Evolutionary conservation across 2,797 vertebrate genomes (phyloP).

Genomic region (Rhabdophis nuchalis): DNA sequence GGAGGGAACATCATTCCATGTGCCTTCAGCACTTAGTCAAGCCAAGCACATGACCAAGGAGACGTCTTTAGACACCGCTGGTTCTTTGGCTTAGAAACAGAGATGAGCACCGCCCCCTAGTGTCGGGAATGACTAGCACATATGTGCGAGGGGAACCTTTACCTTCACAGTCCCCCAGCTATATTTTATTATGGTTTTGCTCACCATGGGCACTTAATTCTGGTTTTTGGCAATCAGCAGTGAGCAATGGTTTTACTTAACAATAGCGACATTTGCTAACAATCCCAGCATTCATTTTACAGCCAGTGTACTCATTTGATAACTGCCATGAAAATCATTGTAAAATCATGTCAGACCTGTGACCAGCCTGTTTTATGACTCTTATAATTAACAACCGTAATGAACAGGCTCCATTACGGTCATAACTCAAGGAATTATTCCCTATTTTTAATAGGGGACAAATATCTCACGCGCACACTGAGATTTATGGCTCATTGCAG

Average conservation of each 20-base stretch:
- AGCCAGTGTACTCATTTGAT: neutral
- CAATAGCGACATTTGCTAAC: neutral
- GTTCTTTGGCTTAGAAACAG: too few relatives aligned
- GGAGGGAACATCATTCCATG: too few relatives aligned
- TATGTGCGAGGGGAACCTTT: too few relatives aligned
- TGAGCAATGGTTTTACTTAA: neutral
- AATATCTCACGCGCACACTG: rapidly evolving
- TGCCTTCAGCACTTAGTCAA: too few relatives aligned
- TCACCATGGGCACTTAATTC: too few relatives aligned
- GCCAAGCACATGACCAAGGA: too few relatives aligned
- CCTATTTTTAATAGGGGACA: neutral
- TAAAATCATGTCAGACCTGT: neutral
- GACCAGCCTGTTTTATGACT: neutral
- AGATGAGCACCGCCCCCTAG: too few relatives aligned
- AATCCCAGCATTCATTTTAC: neutral
- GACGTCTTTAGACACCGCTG: too few relatives aligned
- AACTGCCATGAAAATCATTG: neutral
- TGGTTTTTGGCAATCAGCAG: neutral
- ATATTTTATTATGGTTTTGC: neutral
- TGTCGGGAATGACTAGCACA: too few relatives aligned
- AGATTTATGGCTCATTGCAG: neutral
- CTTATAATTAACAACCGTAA: neutral
- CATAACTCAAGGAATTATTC: neutral
- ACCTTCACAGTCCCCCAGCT: neutral
- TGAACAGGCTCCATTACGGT: neutral